Evolutionary conservation across 2,888 invertebrate species (phyloP), one percentile per base, ranked within the genome.

Genomic region (Nomada ferruginata): DNA sequence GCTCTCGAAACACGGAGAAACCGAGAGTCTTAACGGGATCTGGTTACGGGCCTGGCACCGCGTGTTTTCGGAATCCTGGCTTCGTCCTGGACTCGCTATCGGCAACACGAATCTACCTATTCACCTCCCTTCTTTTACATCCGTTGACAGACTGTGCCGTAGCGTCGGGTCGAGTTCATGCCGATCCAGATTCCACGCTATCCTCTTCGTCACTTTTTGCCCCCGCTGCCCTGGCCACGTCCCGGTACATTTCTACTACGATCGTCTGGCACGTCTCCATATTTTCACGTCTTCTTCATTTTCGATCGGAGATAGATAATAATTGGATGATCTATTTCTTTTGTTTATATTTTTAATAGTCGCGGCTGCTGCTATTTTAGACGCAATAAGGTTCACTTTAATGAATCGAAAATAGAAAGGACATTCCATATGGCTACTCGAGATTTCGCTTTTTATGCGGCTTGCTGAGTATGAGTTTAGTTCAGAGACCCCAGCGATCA

Each of bases 21-120:
- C 79, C 55, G 64, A 72, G 63, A 66, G 85, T 85, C 87, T 90
- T 91, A 89, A 90, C 89, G 89, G 90, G 91, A 91, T 91, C 89
- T 90, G 89, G 89, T 91, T 91, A 91, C 91, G 86, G 69, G 75
- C 81, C 79, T 85, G 80, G 80, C 81, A 73, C 80, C 68, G 74
- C 79, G 82, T 87, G 88, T 88, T 90, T 90, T 87, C 82, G 87
- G 85, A 90, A 90, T 88, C 88, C 85, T 76, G 74, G 52, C 65
- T 74, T 55, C 63, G 72, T 83, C 79, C 84, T 76, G 80, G 59
- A 72, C 71, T 50, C 63, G 76, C 80, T 89, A 87, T 90, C 90
- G 80, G 73, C 65, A 83, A 81, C 82, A 84, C 81, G 79, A 69
- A 88, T 89, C 88, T 89, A 77, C 77, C 78, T 79, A 71, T 74